Base-by-base conservation (phyloP, 92 coral and sea anemone species). In the Epizoanthus fatuus region DNA sequence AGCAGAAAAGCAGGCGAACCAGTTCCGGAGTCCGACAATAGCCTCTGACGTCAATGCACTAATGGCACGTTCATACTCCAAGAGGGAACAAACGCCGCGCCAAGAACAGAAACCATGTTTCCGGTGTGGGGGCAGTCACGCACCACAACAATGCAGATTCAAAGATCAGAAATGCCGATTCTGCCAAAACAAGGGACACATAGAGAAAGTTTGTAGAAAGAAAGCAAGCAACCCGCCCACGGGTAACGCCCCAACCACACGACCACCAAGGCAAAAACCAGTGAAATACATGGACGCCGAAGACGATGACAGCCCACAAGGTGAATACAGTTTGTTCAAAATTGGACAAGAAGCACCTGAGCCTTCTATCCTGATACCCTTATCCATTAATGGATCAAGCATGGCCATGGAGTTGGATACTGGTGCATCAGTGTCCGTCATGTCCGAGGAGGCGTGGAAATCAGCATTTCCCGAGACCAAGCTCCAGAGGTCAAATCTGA, bases 91-190 rank as follows among this genome's bases (percentile, higher is more conserved):
- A 5, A n/a, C 8, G 17, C 39, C 13, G 10, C 42, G 22, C 10
- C 13, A 13, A 15, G 72, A 67, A 3, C 25, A 37, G 39, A 37
- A 53, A 51, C 62, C 52, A 59, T 66, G 88, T 73, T 73, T 84
- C 81, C 81, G 64, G 11, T 84, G 88, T 47, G 82, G 82, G 62
- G 78, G n/a, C 9, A 42, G 22, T 20, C 85, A 77, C 49, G 16
- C 45, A 57, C 89, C 89, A 5, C 85, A 86, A n/a, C 69, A 40
- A 29, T 86, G 89, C 84, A 11, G 52, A 7, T 86, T 77, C 52
- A 54, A 51, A 15, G 84, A 79, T 15, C 74, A 29, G 22, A 8
- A 16, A 3, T 79, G 84, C 54, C 25, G 84, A 13, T 47, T 3
- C 69, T 67, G 89, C 53, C 22, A 76, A 32, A n/a, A 4, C 64